phyloP scores from a whole-genome alignment of 2,888 invertebrate genomes.

The Brachyptera putata region DNA sequence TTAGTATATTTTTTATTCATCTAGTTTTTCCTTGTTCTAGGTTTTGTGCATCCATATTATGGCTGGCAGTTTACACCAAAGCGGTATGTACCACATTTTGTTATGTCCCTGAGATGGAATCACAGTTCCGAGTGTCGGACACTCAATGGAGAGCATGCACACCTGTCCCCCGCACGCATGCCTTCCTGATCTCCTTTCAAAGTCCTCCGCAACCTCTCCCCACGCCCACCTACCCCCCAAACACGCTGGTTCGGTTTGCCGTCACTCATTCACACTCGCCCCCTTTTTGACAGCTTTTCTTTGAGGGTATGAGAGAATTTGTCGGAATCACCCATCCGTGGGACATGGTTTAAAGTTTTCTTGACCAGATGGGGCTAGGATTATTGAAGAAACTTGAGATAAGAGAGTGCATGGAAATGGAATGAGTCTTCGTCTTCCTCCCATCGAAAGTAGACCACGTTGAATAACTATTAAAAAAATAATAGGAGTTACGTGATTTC shows the following conservation, averaged over 20 bases:
- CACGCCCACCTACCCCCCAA: neutral
- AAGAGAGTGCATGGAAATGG: neutral
- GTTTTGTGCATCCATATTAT: conserved; percentile 29
- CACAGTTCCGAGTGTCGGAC: neutral
- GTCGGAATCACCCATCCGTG: conserved; percentile 4
- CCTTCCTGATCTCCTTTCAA: neutral
- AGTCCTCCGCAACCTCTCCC: neutral
- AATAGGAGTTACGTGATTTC: neutral
- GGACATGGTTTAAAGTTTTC: neutral
- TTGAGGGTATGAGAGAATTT: neutral
- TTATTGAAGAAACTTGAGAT: neutral
- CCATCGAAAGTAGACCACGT: neutral
- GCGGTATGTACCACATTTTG: conserved; percentile 52
- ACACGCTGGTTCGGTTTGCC: neutral
- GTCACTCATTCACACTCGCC: conserved; percentile 11
- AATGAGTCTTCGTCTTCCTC: conserved; percentile 1
- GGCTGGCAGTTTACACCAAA: conserved; percentile 46
- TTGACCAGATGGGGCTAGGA: conserved; percentile 18
- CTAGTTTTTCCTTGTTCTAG: conserved; percentile 5
- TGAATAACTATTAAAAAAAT: neutral
- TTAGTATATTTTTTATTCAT: too few species aligned
- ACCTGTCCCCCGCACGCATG: conserved; percentile 1
- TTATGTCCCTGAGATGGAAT: too few species aligned
- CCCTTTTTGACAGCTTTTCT: conserved; percentile 15
- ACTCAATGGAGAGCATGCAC: too few species aligned